Evolutionary conservation across 2,797 vertebrate genomes (phyloP), one percentile per base, ranked within the genome.

Genomic region (Lepus townsendii): DNA sequence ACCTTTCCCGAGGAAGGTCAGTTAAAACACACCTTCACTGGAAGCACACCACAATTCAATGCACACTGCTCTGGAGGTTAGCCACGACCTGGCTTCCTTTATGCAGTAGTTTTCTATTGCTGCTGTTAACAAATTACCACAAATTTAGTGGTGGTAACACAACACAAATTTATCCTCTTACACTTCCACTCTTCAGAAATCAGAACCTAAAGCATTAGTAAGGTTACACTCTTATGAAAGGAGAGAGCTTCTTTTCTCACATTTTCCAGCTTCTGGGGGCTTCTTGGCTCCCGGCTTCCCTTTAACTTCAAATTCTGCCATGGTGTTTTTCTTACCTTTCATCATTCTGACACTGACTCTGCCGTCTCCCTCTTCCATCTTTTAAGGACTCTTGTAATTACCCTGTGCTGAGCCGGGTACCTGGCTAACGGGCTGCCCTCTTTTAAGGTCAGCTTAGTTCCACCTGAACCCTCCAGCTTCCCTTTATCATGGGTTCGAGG

Each of bases 391-490:
- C 62, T 22, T 93, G 17, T 60, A 76, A 84, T 79, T 66, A 88
- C 27, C 22, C 11, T 17, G 22, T 63, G n/a, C 22, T 50, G 72
- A 85, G 1, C 10, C 32, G 71, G 30, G 80, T 88, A 84, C 50
- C 16, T n/a, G 75, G 19, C 71, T 80, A 77, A 76, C 7, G 42
- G 42, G 42, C 50, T 54, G 90, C 30, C 24, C 26, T 88, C 73
- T 63, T 85, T 85, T 79, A 73, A 83, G 38, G 32, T 87, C 62
- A 94, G 82, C 22, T 89, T 75, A 76, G 62, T 76, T 87, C 42
- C 24, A 69, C 26, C 27, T 60, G 8, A 32, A 78, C 57, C 38
- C 57, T 80, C 63, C 69, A 52, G 88, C 83, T 93, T 89, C 54
- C 24, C 32, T 88, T 71, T 57, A 38, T 52, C 50, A 84, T 68